phyloP scores from a whole-genome alignment of 2,113 vertebrate species.

The Pomatostomus ruficeps region DNA sequence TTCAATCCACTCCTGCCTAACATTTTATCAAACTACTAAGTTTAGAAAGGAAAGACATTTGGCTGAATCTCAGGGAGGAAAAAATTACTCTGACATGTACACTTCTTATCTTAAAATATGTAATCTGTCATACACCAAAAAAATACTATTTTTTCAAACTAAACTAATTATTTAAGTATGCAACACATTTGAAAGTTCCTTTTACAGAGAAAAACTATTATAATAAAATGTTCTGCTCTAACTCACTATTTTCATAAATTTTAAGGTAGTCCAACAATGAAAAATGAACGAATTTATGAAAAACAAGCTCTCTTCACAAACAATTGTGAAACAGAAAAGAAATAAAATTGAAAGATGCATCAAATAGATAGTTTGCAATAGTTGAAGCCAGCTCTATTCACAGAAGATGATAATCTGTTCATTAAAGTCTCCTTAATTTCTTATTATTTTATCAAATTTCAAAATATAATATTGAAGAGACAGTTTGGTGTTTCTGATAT shows the following conservation, averaged over 20 bases:
- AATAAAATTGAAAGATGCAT: background rate
- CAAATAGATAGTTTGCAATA: background rate
- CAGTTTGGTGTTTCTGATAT: background rate
- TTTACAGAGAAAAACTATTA: background rate
- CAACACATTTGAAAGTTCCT: background rate
- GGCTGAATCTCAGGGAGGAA: background rate
- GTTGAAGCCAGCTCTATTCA: background rate
- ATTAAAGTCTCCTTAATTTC: background rate
- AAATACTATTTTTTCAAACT: background rate
- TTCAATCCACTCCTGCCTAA: background rate
- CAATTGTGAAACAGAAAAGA: background rate
- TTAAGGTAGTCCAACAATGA: background rate
- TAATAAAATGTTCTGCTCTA: background rate
- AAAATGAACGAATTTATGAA: background rate
- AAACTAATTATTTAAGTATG: background rate
- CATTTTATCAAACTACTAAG: background rate
- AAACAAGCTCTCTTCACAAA: background rate
- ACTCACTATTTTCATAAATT: conserved; percentile 9
- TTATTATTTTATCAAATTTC: background rate
- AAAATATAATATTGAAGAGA: background rate
- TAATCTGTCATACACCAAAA: background rate
- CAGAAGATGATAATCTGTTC: background rate
- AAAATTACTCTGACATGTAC: background rate
- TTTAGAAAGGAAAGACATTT: background rate
- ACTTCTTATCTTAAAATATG: background rate